These are phyloP conservation scores for Platorchestia sp. DNA, from an alignment of 1,140 invertebrate species.

Conservation along the genomic window DNA sequence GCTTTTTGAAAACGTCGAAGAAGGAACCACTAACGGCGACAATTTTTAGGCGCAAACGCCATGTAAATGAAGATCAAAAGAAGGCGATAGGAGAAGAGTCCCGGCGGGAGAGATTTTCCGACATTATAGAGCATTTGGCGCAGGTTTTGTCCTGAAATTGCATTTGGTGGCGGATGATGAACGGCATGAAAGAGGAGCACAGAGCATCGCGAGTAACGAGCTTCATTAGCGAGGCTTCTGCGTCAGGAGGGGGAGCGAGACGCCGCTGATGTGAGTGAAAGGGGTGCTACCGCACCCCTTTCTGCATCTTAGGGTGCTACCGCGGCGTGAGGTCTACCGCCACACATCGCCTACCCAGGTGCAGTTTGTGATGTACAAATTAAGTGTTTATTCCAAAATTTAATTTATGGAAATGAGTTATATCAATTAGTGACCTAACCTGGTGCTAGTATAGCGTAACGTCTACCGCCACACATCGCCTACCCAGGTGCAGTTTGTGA, in stretches of 20 bases:
- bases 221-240: constrained; percentile 18
- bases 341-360: too few relatives aligned
- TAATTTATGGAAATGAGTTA: too few relatives aligned
- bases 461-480: too few relatives aligned
- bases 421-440: too few relatives aligned
- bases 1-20: neutral
- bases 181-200: constrained; percentile 31
- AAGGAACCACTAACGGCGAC: neutral
- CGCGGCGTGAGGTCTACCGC: too few relatives aligned
- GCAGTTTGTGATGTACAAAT: too few relatives aligned
- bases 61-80: neutral
- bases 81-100: neutral
- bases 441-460: too few relatives aligned
- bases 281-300: too few relatives aligned
- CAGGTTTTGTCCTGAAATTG: constrained; percentile 22
- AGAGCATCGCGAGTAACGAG: neutral
- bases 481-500: too few relatives aligned
- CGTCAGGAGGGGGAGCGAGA: neutral
- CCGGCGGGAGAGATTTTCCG: neutral
- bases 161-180: constrained; percentile 37
- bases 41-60: neutral
- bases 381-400: too few relatives aligned
- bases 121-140: constrained; percentile 29
- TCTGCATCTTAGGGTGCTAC: too few relatives aligned
- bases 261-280: neutral